Percentiles rank a stretch among this genome's conserved stretches.
These are phyloP conservation scores for Rynchops niger DNA, from an alignment of 2,113 vertebrate genomes.

Conservation along the genomic window DNA sequence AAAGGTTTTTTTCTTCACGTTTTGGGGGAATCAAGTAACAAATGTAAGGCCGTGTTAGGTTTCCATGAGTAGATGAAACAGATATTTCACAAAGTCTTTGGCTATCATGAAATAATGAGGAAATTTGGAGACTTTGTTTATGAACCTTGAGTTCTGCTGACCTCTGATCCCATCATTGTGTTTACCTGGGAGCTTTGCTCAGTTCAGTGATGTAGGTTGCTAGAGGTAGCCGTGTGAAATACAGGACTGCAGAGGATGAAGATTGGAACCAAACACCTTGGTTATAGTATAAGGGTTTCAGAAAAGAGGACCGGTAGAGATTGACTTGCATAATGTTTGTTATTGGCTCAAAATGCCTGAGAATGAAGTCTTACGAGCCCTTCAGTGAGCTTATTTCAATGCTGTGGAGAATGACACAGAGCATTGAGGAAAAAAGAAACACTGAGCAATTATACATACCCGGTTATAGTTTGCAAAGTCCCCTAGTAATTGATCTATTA, in stretches of 20 bases:
- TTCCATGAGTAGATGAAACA: background rate
- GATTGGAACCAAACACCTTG: background rate
- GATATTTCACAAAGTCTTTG: background rate
- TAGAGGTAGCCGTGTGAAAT: background rate
- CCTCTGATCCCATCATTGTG: background rate
- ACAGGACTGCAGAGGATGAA: background rate
- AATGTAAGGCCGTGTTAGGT: background rate
- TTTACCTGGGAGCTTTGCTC: background rate
- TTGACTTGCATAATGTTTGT: background rate
- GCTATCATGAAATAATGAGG: background rate
- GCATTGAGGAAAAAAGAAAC: background rate
- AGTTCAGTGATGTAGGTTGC: background rate
- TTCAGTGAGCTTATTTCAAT: background rate
- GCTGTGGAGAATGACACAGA: background rate
- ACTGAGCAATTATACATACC: background rate
- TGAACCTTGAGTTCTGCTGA: background rate
- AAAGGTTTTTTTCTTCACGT: background rate
- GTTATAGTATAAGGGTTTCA: background rate
- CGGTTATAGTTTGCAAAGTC: background rate
- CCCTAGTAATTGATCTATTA: background rate
- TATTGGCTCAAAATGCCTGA: background rate
- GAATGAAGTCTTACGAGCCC: rapidly evolving
- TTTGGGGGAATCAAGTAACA: background rate
- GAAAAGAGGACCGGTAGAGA: background rate
- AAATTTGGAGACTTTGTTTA: background rate